Evolutionary conservation across 2,888 invertebrate genomes (phyloP), one percentile per base, ranked within the genome.

Genomic region (Pyrgus malvae): DNA sequence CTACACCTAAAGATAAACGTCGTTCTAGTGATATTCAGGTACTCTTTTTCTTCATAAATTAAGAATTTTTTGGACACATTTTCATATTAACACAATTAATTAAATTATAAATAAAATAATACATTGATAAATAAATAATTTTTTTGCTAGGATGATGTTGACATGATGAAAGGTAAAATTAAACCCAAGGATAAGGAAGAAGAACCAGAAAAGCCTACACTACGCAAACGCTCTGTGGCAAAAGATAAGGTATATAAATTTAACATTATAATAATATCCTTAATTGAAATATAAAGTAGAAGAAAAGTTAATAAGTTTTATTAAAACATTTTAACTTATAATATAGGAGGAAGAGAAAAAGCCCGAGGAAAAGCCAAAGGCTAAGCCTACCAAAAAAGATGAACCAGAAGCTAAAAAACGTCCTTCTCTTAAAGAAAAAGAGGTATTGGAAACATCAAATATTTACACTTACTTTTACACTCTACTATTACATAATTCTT

Each of bases 91-190:
- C n/a, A 31, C 11, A 16, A 27, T 11, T 16, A 9, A 2, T 17
- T 19, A 17, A 37, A 37, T 6, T n/a, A 3, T 17, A 3, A 17
- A 37, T n/a, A 17, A 2, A 17, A 9, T 35, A 8, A 16, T 35
- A 17, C 9, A 17, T 33, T 33, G 9, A 21, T 11, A 6, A 38
- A 16, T 0, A 25, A 35, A 2, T 42, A 11, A 40, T 40, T 16
- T 48, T 60, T 64, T 71, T 68, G 56, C 58, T 85, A 90, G 88
- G 89, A 90, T 56, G 87, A 88, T 35, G 72, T 75, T 63, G 87
- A 90, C 55, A 80, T 85, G 67, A 84, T 86, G 78, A 83, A 74
- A 61, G 89, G 89, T 58, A 90, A 90, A 80, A 86, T 90, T 46
- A 89, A 84, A 62, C 86, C 89, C 11, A 90, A 90, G 72, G 80